A percentile compares a stretch with the other conserved stretches of the same genome.
These are phyloP conservation scores for Hydrozoanthus tunicans DNA, from an alignment of 64 coral and sea anemone species.

Conservation along the genomic window DNA sequence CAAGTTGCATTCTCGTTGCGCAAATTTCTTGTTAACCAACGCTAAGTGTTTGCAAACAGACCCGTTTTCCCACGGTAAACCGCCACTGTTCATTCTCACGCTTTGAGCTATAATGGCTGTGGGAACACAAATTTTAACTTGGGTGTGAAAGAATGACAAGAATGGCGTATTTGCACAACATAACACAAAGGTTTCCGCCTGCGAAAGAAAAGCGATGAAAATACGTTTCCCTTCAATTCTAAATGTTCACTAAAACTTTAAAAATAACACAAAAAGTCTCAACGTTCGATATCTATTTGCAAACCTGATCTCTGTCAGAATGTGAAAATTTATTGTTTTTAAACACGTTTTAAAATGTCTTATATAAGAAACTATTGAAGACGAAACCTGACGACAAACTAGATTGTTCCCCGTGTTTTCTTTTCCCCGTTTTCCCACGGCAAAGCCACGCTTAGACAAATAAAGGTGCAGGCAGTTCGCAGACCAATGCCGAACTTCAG, in stretches of 20 bases:
- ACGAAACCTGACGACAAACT: not conserved
- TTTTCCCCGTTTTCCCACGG: constrained; percentile 8
- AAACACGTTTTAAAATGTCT: constrained; percentile 1
- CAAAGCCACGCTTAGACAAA: constrained; percentile 10
- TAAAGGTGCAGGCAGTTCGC: constrained; percentile 4
- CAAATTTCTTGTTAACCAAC: not conserved
- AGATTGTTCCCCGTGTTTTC: not conserved
- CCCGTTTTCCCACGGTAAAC: constrained; percentile 44
- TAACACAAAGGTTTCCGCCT: constrained; percentile 25
- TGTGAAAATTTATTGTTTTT: not conserved
- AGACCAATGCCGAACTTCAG: not conserved
- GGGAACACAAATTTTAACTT: constrained; percentile 26
- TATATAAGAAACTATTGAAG: constrained; percentile 2
- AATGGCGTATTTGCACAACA: constrained; percentile 41
- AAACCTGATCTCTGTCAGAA: not conserved
- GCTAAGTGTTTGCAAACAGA: constrained; percentile 45
- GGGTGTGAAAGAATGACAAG: constrained; percentile 42
- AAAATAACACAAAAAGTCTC: not conserved
- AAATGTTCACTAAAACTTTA: not conserved
- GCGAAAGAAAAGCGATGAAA: constrained; percentile 8
- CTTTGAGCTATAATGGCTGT: constrained; percentile 17
- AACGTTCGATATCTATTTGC: not conserved
- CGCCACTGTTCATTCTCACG: constrained; percentile 41
- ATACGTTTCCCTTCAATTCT: constrained; percentile 3
- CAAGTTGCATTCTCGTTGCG: not conserved